phyloP scores from a whole-genome alignment of 2,113 vertebrate species.

The Triplophysa rosa region DNA sequence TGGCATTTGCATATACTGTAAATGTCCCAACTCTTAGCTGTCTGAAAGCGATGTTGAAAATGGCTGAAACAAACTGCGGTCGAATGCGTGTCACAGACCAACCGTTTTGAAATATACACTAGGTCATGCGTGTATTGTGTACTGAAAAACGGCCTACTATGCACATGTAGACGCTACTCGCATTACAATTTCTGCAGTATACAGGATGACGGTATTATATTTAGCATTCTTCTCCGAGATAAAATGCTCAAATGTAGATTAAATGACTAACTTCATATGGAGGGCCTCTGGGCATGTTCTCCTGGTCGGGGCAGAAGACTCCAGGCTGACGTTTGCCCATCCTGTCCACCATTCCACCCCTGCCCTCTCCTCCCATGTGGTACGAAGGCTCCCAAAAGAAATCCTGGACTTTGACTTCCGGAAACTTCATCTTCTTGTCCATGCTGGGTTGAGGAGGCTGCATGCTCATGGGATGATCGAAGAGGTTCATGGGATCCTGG shows the following conservation, averaged over 20 bases:
- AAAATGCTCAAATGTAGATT: neutral
- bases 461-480: slow-evolving; percentile 81
- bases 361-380: slow-evolving; percentile 76
- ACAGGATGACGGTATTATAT: too few species aligned
- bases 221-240: neutral
- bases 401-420: slow-evolving; percentile 88
- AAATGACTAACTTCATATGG: slow-evolving; percentile 83
- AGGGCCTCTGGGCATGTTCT: slow-evolving; percentile 80
- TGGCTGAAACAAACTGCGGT: too few species aligned
- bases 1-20: too few species aligned
- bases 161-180: too few species aligned
- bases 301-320: slow-evolving; percentile 84
- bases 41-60: too few species aligned
- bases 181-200: too few species aligned
- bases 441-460: slow-evolving; percentile 76
- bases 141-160: too few species aligned
- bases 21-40: too few species aligned
- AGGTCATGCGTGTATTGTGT: too few species aligned
- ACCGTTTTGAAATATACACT: too few species aligned
- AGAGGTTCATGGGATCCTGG: slow-evolving; percentile 89
- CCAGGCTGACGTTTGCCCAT: slow-evolving; percentile 82
- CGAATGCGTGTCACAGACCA: too few species aligned
- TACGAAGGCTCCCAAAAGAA: slow-evolving; percentile 93
- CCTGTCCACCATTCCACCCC: slow-evolving; percentile 75
- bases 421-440: slow-evolving; percentile 96